phyloP scores from a whole-genome alignment of 2,113 vertebrate species.

The Protobothrops flavoviridis region DNA sequence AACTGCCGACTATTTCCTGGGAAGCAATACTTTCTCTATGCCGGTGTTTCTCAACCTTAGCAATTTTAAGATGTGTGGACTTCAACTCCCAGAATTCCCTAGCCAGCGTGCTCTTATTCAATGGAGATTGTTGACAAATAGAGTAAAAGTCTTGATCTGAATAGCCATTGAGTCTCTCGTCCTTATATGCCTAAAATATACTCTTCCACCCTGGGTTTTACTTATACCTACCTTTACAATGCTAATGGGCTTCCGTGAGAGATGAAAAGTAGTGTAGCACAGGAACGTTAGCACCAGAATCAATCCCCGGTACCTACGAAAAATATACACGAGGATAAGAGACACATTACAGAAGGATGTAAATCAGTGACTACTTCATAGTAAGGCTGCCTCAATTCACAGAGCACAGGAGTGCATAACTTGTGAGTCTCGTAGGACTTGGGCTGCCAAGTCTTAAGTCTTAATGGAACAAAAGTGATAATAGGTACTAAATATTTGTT shows the following conservation, averaged over 20 bases:
- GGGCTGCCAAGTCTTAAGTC: neutral
- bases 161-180: neutral
- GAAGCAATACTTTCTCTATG: neutral
- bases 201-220: neutral
- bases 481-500: neutral
- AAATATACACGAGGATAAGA: neutral
- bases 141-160: neutral
- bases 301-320: constrained; percentile 84
- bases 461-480: neutral
- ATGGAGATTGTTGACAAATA: neutral
- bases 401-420: neutral
- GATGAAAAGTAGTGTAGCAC: constrained; percentile 90
- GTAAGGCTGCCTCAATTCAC: neutral
- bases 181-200: neutral
- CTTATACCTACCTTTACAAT: constrained; percentile 85
- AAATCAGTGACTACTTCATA: neutral
- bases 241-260: constrained; percentile 96
- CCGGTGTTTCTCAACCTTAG: neutral
- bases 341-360: neutral
- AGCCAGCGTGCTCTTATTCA: neutral
- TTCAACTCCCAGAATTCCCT: neutral
- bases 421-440: neutral
- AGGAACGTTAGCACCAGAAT: constrained; percentile 90
- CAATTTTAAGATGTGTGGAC: neutral
- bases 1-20: neutral